Base-by-base conservation (phyloP, 2,113 vertebrate genomes). In the Neolamprologus falcicula region DNA sequence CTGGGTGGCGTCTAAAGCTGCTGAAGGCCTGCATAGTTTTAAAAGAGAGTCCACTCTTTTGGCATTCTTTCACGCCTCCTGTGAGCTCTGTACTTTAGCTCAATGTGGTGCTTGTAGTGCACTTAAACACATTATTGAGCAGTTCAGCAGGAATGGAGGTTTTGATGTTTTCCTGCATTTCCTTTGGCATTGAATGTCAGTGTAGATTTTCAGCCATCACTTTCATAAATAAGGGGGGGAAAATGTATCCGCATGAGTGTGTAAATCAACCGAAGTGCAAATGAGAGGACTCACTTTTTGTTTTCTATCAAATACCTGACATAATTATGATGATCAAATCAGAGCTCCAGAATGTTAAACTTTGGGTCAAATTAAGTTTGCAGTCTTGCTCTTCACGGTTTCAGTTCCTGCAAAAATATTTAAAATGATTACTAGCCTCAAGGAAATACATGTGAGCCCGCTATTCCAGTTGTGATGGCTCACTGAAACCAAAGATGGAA, bases 401-500 rank as follows among this genome's bases (percentile, higher is more conserved):
- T 68, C 73, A 14, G 86, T 71, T 63, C 33, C 85, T 90, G 89
- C 71, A 88, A 91, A 91, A 93, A 81, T 78, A 87, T 90, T 91
- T 68, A 78, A 87, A 73, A 61, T 80, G 57, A 88, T 83, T 88
- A 91, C 83, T 86, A 91, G 89, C 73, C 91, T 86, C 14, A 24
- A 55, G 92, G 90, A 87, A 92, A 83, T 90, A 82, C 82, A 47
- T 71, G 89, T 94, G 4, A 28, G 42, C 42, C 16, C 24, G 1
- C 45, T 52, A 52, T 50, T 78, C 26, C 45, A 31, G 26, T 78
- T 90, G 89, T 89, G 90, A 92, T 53, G 59, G 93, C 87, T 90
- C 93, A 94, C 87, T 93, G 88, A 93, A 90, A 87, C 71, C 84
- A 84, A 80, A 84, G 86, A 86, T 86, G 80, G 92, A 92, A 92